Evolutionary conservation across 2,113 vertebrate genomes (phyloP).

Genomic region (Dolichallabes microphthalmus): DNA sequence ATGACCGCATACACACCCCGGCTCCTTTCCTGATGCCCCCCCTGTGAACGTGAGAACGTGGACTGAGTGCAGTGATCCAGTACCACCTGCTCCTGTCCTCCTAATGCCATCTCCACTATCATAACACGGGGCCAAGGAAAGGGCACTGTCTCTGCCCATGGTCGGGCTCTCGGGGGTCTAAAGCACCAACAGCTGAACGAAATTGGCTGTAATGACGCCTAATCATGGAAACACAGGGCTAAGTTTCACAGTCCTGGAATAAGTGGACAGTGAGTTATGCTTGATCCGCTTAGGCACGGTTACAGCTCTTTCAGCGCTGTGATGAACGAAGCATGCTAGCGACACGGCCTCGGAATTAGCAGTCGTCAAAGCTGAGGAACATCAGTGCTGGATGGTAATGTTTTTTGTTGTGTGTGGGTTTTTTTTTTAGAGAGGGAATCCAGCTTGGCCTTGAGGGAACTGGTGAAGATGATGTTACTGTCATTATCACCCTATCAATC

Average conservation of each 20-base stretch:
- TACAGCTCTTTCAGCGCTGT: slow-evolving; percentile 20
- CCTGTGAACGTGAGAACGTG: slow-evolving; percentile 65
- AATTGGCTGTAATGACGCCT: slow-evolving; percentile 78
- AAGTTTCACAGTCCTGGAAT: slow-evolving; percentile 71
- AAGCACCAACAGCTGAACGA: slow-evolving; percentile 72
- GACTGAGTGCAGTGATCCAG: slow-evolving; percentile 62
- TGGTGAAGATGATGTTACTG: slow-evolving; percentile 31
- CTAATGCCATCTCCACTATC: slow-evolving; percentile 73
- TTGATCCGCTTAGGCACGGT: slow-evolving; percentile 59
- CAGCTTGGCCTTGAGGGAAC: slow-evolving; percentile 12
- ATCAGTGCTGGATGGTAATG: slow-evolving; percentile 17
- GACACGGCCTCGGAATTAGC: slow-evolving; percentile 14
- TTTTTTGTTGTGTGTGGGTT: background rate
- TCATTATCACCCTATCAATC: slow-evolving; percentile 45
- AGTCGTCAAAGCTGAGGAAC: background rate
- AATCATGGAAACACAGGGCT: slow-evolving; percentile 75
- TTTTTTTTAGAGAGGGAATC: background rate
- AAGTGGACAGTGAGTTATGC: slow-evolving; percentile 66
- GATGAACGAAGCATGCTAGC: slow-evolving; percentile 39
- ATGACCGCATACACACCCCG: background rate
- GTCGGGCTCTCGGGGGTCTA: slow-evolving; percentile 59
- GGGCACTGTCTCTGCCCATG: slow-evolving; percentile 61
- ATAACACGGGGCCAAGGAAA: slow-evolving; percentile 72
- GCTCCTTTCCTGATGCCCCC: slow-evolving; percentile 53
- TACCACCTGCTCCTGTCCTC: slow-evolving; percentile 71